Base-by-base conservation (phyloP, 2,888 invertebrate genomes). In the Reticulitermes lucifugus region DNA sequence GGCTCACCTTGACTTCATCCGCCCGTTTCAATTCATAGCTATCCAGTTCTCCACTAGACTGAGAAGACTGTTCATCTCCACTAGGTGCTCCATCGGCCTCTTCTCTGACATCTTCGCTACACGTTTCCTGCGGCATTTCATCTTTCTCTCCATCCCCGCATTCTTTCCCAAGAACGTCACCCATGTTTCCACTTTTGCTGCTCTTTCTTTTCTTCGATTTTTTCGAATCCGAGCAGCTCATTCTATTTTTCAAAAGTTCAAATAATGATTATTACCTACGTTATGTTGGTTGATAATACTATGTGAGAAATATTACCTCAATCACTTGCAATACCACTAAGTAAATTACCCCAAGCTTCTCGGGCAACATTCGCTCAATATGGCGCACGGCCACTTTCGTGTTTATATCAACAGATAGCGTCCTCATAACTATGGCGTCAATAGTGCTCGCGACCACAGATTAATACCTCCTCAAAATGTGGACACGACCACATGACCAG, bases 141-240 rank as follows among this genome's bases (percentile, higher is more conserved):
- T 87, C 87, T 85, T 87, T 88, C 84, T 87, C 87, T 21, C 87
- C 86, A 87, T 88, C 87, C 85, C 87, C 87, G 83, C 87, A 88
- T 88, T 89, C 89, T 88, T 90, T 90, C 79, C 89, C 89, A 84
- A 91, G 89, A 88, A 90, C 90, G 89, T 91, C 90, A 88, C 89
- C 90, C 90, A 91, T 91, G 88, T 88, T 88, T 85, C 88, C 88
- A 88, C 88, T 88, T 87, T 88, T 87, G 87, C 80, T 85, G 85
- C 86, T 87, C 88, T 87, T 88, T 89, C 89, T 87, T 87, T 89
- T 86, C 86, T 87, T 87, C 60, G 87, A 86, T 87, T 87, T 88
- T 86, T 87, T 87, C 35, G 86, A 83, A 86, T 88, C 88, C 87
- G 86, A 87, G 86, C 88, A 87, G 87, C 87, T 88, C 88, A 88